Evolutionary conservation across 2,888 invertebrate species (phyloP), one percentile per base, ranked within the genome.

Genomic region (Coenonympha glycerion): DNA sequence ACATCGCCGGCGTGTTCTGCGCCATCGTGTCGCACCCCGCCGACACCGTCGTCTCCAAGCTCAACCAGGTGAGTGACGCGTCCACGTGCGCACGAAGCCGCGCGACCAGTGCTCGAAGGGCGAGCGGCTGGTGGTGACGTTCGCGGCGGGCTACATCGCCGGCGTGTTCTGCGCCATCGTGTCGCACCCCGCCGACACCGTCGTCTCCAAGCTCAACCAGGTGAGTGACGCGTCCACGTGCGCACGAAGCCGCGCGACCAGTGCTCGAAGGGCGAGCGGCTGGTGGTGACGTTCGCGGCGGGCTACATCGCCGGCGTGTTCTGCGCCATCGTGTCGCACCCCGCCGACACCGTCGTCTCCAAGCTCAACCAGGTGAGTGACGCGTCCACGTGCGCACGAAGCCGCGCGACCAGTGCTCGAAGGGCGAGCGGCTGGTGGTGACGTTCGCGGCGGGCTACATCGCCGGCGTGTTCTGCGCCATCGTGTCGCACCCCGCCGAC

Each of bases 1-100:
- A 99, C 86, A 98, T 99, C 85, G 98, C 98, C 73, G 98, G 99
- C 73, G 96, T 99, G 44, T 99, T 99, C 91, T 99, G 99, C 84
- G 99, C 98, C 58, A 92, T 99, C 79, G 98, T 99, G 2, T 97
- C 97, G n/a, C 99, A 99, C 85, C 99, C 98, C 48, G 98, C 98
- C 59, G 99, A 99, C 83, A 97, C 98, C 19, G 94, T 94, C 58
- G 98, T 99, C 13, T 98, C 98, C 55, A 98, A 98, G 79, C 88
- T 99, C 65, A 99, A 99, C 89, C 96, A 98, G 90, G 95, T 86
- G 60, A 1, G 31, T 28, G 6, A 40, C 16, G 15, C 3, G n/a
- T n/a, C n/a, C n/a, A n/a, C n/a, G n/a, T n/a, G n/a, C n/a, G n/a
- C n/a, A n/a, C n/a, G n/a, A n/a, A n/a, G n/a, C n/a, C n/a, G n/a